Base-by-base conservation (phyloP, 1,140 invertebrate species). In the Meloidogyne hapla region DNA sequence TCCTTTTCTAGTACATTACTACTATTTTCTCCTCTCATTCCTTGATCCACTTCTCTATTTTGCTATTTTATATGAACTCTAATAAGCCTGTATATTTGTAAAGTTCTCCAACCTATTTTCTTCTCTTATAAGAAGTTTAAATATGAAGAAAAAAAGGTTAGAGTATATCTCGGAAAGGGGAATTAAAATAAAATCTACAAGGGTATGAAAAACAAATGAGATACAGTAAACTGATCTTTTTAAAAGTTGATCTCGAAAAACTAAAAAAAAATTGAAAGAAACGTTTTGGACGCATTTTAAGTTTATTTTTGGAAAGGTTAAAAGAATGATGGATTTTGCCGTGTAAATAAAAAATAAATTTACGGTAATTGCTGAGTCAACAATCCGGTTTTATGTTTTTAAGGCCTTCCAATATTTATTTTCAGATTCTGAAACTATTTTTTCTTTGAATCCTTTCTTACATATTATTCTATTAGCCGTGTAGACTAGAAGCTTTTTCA, bases 21-120 rank as follows among this genome's bases (percentile, higher is more conserved):
- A 67, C 63, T 75, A 56, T 63, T 74, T 70, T 69, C 68, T 77
- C 68, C 65, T 56, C 76, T 65, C 42, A 15, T 61, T 33, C 72
- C 45, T 42, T 70, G 61, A 70, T 25, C 40, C 71, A 40, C 62
- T 56, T 68, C 64, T 69, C 66, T 75, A 23, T 75, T 45, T 42
- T 42, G 42, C 18, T 45, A 45, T 45, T 56, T 48, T 48, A 48
- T 48, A 18, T 48, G 18, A 48, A 48, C 45, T 48, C 45, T 48
- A 48, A 48, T 48, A 56, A 56, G 48, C 48, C n/a, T 56, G 48
- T 56, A 56, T 62, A 25, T 63, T 71, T n/a, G 33, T 45, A 0
- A 33, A 38, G 28, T 33, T 38, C 21, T 67, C 65, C 65, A 33
- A 42, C 21, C 65, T 67, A n/a, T 56, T 56, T 56, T n/a, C 48